Conservation (phyloP, 2,113 vertebrate species). For the Lathamus discolor region DNA sequence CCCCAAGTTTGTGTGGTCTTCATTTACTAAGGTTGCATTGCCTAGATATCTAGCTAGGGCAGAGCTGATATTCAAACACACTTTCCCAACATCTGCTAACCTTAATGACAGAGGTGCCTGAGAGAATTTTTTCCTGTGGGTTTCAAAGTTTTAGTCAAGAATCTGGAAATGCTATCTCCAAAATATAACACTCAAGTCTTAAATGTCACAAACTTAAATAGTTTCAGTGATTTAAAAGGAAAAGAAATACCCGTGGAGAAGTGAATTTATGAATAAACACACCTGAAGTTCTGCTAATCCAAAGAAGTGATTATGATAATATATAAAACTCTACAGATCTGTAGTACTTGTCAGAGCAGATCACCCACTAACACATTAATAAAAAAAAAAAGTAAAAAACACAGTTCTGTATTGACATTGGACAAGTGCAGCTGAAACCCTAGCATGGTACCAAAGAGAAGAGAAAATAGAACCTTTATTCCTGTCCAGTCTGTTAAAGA, state of each 20-base stretch:
- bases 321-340: slow-evolving; percentile 17
- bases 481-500: not conserved
- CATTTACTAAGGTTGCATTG: not conserved
- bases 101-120: not conserved
- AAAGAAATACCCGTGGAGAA: not conserved
- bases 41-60: not conserved
- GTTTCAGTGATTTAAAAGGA: not conserved
- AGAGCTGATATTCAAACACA: not conserved
- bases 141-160: not conserved
- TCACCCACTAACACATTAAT: slow-evolving; percentile 22
- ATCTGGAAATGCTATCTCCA: not conserved
- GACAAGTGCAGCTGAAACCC: slow-evolving; percentile 12
- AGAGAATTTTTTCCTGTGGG: not conserved
- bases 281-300: slow-evolving; percentile 16
- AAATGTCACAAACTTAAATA: not conserved
- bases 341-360: slow-evolving; percentile 2
- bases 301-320: not conserved
- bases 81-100: not conserved
- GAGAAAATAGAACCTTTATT: slow-evolving; percentile 49
- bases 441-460: not conserved
- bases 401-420: slow-evolving; percentile 35
- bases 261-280: not conserved
- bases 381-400: not conserved
- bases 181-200: not conserved
- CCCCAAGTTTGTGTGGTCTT: not conserved